Evolutionary conservation across 1,140 invertebrate species (phyloP).

Genomic region (Anastrepha ludens): DNA sequence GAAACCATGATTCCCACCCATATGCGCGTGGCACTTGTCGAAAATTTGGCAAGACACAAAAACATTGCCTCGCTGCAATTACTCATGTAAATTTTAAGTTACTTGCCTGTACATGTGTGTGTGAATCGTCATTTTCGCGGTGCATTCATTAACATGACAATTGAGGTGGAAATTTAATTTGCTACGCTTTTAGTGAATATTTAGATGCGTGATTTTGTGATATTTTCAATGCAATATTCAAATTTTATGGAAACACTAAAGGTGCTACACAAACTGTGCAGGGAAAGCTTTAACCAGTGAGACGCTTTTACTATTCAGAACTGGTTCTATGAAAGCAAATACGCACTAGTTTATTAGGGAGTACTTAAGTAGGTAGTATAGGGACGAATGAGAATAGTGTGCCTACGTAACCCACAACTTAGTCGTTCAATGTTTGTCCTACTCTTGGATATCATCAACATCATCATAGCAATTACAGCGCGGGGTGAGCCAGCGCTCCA

Average conservation of each 20-base stretch:
- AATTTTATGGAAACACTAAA: slow-evolving; percentile 18
- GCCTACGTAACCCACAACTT: too few relatives aligned
- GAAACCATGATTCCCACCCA: not conserved
- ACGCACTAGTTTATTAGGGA: too few relatives aligned
- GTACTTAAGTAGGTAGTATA: too few relatives aligned
- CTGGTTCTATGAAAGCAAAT: too few relatives aligned
- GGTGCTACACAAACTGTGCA: not conserved
- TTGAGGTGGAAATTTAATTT: slow-evolving; percentile 49
- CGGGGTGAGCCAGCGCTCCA: too few relatives aligned
- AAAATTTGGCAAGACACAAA: not conserved
- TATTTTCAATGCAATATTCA: slow-evolving; percentile 26
- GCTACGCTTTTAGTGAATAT: slow-evolving; percentile 30
- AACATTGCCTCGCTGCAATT: not conserved
- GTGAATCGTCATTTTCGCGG: not conserved
- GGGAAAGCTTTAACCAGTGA: not conserved
- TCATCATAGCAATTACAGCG: too few relatives aligned
- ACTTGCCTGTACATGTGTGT: not conserved
- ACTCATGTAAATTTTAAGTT: not conserved
- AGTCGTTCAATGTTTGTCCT: too few relatives aligned
- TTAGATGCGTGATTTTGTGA: slow-evolving; percentile 29
- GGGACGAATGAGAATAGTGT: too few relatives aligned
- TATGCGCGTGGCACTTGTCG: not conserved
- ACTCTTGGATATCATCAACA: too few relatives aligned
- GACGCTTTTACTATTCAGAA: not conserved
- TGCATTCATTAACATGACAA: slow-evolving; percentile 21